Evolutionary conservation across 1,140 invertebrate species (phyloP), one percentile per base, ranked within the genome.

Genomic region (Drosophila aff.): DNA sequence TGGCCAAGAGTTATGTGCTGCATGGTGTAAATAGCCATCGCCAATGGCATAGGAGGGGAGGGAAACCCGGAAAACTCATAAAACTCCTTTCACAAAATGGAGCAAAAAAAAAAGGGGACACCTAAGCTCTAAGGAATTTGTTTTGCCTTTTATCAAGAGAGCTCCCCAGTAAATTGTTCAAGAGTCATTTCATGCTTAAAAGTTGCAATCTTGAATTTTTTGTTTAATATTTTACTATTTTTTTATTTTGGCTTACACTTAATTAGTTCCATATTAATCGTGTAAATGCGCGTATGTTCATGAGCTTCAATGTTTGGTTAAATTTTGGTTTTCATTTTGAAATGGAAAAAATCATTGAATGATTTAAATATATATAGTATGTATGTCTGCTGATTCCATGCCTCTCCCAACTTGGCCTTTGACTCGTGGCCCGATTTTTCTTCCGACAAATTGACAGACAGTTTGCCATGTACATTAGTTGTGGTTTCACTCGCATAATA

Each of bases 381-480:
- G 21, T 15, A 13, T n/a, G 16, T 9, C n/a, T 4, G 18, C 11
- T 15, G n/a, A 44, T 44, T 10, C 6, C 6, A n/a, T 43, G 23
- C 33, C 11, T 23, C 64, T 23, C 6, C 40, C 44, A 1, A 18
- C 31, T 68, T 38, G 23, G 26, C 38, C 44, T 59, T 28, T 68
- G 64, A 33, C 18, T 73, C n/a, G 28, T 40, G 65, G 15, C 36
- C 23, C 23, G 21, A 28, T 36, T 38, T 43, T 38, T 76, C 23
- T 15, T 38, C 21, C 36, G 13, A 60, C 57, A 76, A 87, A 82
- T 86, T 86, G 69, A 86, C 71, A 86, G 82, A 64, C 82, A 78
- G 74, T 79, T 82, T 79, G 69, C 71, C 76, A 61, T 78, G 76
- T 65, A 82, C 76, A 87, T 87, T 87, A 86, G 83, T 87, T 87